Evolutionary conservation across 2,888 invertebrate genomes (phyloP), one percentile per base, ranked within the genome.

Genomic region (Ophion ventricosus): DNA sequence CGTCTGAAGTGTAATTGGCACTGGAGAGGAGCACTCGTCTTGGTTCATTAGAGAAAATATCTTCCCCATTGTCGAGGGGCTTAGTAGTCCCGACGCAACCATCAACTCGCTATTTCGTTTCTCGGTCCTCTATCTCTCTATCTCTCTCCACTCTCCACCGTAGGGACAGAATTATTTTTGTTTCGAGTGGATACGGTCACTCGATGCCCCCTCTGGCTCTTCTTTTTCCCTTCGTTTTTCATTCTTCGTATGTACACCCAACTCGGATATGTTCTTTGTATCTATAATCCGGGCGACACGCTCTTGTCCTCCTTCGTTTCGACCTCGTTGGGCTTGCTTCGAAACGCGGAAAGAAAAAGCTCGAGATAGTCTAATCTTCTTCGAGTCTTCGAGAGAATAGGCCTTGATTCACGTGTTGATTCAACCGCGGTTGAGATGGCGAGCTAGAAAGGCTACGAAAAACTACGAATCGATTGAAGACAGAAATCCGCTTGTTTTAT

Each of bases 1-100:
- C 90, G 90, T 85, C 91, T 90, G 90, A 90, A 92, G 92, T 92
- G 92, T 93, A 93, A 93, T 93, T 93, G 93, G 93, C 93, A 92
- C 92, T 93, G 91, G 89, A 93, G 93, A 90, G 89, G 75, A 80
- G 80, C 89, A 91, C 93, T 93, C 91, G 90, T 92, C 93, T 92
- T 93, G 92, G 92, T 93, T 93, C 93, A 93, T 93, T 93, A 93
- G 93, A 93, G 92, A 91, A 93, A 93, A 93, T 93, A 93, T 92
- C 92, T 91, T 91, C 92, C 92, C 92, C 89, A 92, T 92, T 92
- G 92, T 93, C 89, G 89, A 92, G 91, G 89, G 90, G 91, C 91
- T 92, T 92, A 92, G 89, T 92, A 92, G 89, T 87, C 87, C 87
- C 80, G 75, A 83, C 79, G 76, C 78, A 72, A 80, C 72, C 80